A percentile compares a stretch with the other conserved stretches of the same genome.
phyloP scores from a whole-genome alignment of 2,113 vertebrate species.

The Rhea pennata region DNA sequence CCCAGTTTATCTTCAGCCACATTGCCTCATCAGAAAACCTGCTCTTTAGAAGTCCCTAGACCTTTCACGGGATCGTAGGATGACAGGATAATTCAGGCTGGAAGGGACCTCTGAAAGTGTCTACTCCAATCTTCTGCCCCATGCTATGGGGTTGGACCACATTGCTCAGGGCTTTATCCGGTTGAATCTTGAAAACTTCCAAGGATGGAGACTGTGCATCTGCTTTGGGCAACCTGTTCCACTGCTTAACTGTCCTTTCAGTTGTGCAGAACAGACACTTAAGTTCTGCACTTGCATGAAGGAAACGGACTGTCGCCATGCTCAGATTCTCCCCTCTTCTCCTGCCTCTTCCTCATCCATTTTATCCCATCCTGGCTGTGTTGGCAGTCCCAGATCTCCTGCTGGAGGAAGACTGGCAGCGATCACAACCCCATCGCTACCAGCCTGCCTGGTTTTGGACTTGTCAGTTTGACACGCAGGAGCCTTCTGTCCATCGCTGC shows the following conservation, averaged over 20 bases:
- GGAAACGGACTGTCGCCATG: not conserved
- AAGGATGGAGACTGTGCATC: not conserved
- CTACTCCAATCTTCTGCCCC: not conserved
- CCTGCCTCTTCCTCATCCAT: not conserved
- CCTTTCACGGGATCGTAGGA: not conserved
- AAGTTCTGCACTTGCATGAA: not conserved
- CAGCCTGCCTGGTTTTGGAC: not conserved
- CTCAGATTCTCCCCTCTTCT: not conserved
- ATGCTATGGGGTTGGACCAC: rapidly evolving
- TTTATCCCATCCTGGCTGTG: no score
- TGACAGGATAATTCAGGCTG: not conserved
- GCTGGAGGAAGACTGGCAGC: no score
- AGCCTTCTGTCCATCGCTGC: not conserved
- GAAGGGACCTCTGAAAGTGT: not conserved
- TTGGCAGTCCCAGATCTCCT: not conserved
- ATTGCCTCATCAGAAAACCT: no score
- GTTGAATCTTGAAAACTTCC: not conserved
- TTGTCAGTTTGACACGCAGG: no score
- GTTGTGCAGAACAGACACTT: not conserved
- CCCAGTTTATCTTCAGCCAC: no score
- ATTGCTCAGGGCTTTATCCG: not conserved
- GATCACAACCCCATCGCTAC: not conserved
- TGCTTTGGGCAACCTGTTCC: not conserved
- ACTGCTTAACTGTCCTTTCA: not conserved
- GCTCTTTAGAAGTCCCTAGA: not conserved